Percentiles rank a stretch among this genome's conserved stretches.
Conservation (phyloP, 2,797 vertebrate genomes). For the Pipistrellus nathusii region DNA sequence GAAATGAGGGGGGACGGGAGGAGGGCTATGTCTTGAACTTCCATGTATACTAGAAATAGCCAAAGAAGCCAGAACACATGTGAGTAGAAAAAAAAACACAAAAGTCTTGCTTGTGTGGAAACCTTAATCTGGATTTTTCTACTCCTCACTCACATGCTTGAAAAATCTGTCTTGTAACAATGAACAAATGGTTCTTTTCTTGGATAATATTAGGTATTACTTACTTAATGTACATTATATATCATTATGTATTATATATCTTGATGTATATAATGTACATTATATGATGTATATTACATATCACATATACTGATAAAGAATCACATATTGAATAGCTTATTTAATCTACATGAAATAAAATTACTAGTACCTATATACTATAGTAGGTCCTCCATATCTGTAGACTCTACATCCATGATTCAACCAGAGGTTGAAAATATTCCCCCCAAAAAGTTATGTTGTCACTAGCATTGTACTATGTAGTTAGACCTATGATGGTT, state of each 20-base stretch:
- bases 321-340: not conserved
- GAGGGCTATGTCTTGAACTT: not conserved
- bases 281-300: not conserved
- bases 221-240: not conserved
- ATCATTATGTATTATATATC: no score
- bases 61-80: conserved; percentile 9
- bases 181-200: not conserved
- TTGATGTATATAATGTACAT: no score
- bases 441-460: not conserved
- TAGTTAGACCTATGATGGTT: not conserved
- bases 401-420: not conserved
- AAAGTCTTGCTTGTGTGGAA: conserved; percentile 22
- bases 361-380: not conserved
- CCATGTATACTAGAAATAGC: not conserved
- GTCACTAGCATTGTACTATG: not conserved
- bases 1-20: not conserved
- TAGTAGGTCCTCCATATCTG: not conserved
- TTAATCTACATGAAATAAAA: not conserved
- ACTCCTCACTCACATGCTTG: not conserved
- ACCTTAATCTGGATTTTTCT: conserved; percentile 47
- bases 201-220: not conserved
- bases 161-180: not conserved
- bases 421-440: not conserved
- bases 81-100: conserved; percentile 1
- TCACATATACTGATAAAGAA: not conserved